Evolutionary conservation across 2,113 vertebrate species (phyloP).

Genomic region (Bufo gargarizans): DNA sequence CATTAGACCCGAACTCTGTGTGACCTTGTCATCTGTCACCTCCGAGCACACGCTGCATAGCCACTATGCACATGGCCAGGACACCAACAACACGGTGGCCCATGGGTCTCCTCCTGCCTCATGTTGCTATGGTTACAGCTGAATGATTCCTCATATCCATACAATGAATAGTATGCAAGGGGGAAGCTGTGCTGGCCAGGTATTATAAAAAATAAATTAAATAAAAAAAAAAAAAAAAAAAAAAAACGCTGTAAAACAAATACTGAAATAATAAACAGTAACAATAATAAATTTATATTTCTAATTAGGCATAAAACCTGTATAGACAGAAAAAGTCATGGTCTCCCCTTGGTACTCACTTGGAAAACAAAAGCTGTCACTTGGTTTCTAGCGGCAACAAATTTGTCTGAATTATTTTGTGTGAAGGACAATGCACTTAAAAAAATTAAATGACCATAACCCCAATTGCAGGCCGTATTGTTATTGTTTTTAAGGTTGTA

Average conservation of each 20-base stretch:
- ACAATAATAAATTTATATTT: too few species aligned
- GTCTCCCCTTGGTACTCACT: background rate
- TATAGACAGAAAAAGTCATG: background rate
- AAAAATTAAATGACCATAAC: too few species aligned
- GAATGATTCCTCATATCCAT: background rate
- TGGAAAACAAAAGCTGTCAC: background rate
- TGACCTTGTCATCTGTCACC: constrained; percentile 18
- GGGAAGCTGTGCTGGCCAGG: background rate
- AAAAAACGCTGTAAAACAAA: too few species aligned
- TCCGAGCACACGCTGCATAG: background rate
- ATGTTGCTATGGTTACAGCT: constrained; percentile 16
- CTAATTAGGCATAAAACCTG: too few species aligned
- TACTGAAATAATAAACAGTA: too few species aligned
- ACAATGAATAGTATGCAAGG: background rate
- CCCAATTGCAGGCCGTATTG: too few species aligned
- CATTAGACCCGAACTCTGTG: constrained; percentile 21
- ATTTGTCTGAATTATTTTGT: too few species aligned
- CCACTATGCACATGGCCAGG: background rate
- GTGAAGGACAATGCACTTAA: too few species aligned
- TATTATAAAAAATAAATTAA: too few species aligned
- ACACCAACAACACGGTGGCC: background rate
- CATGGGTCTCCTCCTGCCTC: background rate
- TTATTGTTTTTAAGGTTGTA: too few species aligned
- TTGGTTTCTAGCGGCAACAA: too few species aligned
- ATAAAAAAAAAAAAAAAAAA: too few species aligned